Base-by-base conservation (phyloP, 2,888 invertebrate species). In the Alitta virens region DNA sequence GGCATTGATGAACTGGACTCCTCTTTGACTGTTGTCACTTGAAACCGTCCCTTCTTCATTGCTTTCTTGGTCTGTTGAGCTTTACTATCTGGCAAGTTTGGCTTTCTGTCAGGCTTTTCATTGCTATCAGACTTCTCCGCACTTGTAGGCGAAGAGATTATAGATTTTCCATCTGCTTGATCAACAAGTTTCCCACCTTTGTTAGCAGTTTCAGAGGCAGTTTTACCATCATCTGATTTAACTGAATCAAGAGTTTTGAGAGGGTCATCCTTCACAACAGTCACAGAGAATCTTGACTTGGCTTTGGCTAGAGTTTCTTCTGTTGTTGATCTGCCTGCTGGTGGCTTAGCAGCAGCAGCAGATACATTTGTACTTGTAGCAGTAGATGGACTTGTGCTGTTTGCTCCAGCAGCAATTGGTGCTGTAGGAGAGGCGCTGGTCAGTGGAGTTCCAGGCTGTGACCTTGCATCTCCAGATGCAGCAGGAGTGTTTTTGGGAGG, bases 261-360 rank as follows among this genome's bases (percentile, higher is more conserved):
- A 3, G 63, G 58, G 46, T 60, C 63, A 7, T 63, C 63, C 27
- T 63, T 61, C 21, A 63, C 61, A 14, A 53, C 61, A 14, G 66
- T 63, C 18, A 66, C 66, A 24, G 60, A 61, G 33, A 66, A 66
- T 23, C 63, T 46, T n/a, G 60, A 60, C 56, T 66, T 66, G 24
- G 56, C 56, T 23, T 27, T 59, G 1, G 50, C 23, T 16, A 7
- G 27, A 14, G n/a, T 16, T n/a, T n/a, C 21, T 16, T n/a, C 18
- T 16, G 46, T 9, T 5, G 18, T 7, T 16, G 5, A 16, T 49
- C 2, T 46, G 21, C 38, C 27, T 2, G 18, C 23, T 2, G 38
- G n/a, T 59, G 51, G 21, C 14, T n/a, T 57, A 12, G 25, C 27
- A 7, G 43, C 21, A 14, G 25, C 16, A 26, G 23, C 18, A 49